These are phyloP conservation scores for Coccyzus lansbergi DNA, from an alignment of 2,797 vertebrate genomes.

Conservation along the genomic window DNA sequence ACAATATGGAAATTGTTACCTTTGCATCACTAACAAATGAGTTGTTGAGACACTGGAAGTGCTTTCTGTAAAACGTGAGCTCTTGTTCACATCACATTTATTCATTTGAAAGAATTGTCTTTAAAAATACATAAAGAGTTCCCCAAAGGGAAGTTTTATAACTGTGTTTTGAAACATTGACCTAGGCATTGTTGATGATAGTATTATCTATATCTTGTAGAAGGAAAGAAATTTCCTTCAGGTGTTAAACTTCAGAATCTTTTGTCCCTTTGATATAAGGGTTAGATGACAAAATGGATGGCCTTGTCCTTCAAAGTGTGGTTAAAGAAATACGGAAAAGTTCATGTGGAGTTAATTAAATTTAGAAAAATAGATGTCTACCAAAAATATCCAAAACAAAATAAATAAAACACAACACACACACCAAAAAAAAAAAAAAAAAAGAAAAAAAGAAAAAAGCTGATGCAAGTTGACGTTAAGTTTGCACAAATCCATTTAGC, in stretches of 20 bases:
- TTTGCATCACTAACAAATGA: background rate
- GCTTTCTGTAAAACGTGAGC: background rate
- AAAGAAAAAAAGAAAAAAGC: background rate
- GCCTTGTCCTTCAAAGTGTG: conserved; percentile 68
- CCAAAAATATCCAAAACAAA: background rate
- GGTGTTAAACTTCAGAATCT: conserved; percentile 65
- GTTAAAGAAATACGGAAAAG: conserved; percentile 33
- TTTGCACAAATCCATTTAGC: background rate
- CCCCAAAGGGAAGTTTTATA: conserved; percentile 11
- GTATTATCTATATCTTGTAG: conserved; percentile 72
- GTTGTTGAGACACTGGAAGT: background rate
- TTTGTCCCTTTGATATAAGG: conserved; percentile 67
- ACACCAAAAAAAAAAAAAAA: background rate
- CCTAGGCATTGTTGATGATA: conserved; percentile 68
- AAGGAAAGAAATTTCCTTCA: conserved; percentile 71
- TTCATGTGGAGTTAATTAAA: background rate
- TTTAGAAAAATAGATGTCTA: conserved; percentile 4
- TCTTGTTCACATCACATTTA: background rate
- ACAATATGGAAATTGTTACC: background rate
- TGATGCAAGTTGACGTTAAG: background rate
- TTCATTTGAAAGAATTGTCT: background rate
- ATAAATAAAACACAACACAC: background rate
- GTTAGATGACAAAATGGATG: conserved; percentile 66
- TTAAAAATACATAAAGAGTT: background rate
- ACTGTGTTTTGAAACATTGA: conserved; percentile 42